These are phyloP conservation scores for Ephialtes manifestator DNA, from an alignment of 2,888 invertebrate species.

Conservation along the genomic window DNA sequence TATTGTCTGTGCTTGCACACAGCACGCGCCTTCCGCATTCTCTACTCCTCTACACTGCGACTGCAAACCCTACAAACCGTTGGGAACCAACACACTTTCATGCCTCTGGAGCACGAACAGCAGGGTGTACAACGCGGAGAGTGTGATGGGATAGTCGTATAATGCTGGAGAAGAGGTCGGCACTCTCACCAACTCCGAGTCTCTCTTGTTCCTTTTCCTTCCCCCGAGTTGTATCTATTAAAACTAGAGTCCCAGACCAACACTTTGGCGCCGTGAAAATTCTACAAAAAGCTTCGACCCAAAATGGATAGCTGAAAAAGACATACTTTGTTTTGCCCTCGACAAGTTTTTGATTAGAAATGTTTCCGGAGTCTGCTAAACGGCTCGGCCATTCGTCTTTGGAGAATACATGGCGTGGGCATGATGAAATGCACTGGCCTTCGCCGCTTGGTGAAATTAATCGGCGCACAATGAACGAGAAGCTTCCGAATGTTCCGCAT, in stretches of 20 bases:
- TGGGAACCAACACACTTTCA: slow-evolving; percentile 29
- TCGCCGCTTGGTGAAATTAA: not conserved
- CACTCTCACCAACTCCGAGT: slow-evolving; percentile 7
- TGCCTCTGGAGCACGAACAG: slow-evolving; percentile 17
- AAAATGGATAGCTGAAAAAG: slow-evolving; percentile 8
- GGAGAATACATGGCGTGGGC: not conserved
- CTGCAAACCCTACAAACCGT: slow-evolving; percentile 56
- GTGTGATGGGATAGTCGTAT: slow-evolving; percentile 9
- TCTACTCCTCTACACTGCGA: slow-evolving; percentile 15
- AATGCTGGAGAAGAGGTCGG: slow-evolving; percentile 12
- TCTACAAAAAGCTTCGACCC: not conserved
- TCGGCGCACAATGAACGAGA: too few species aligned
- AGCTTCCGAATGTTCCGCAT: too few species aligned
- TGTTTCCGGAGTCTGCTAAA: slow-evolving; percentile 4
- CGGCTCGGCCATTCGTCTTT: not conserved
- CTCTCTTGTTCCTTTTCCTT: slow-evolving; percentile 1
- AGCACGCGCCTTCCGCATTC: slow-evolving; percentile 23
- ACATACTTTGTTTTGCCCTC: not conserved
- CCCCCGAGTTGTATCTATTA: slow-evolving; percentile 17
- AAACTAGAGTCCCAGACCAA: slow-evolving; percentile 10
- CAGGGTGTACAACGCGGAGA: slow-evolving; percentile 6
- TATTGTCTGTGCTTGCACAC: slow-evolving; percentile 54
- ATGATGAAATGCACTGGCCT: not conserved
- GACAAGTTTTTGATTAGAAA: slow-evolving; percentile 40
- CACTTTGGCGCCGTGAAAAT: not conserved